Evolutionary conservation across 1,140 invertebrate genomes (phyloP), one percentile per base, ranked within the genome.

Genomic region (Drosophila suzukii): DNA sequence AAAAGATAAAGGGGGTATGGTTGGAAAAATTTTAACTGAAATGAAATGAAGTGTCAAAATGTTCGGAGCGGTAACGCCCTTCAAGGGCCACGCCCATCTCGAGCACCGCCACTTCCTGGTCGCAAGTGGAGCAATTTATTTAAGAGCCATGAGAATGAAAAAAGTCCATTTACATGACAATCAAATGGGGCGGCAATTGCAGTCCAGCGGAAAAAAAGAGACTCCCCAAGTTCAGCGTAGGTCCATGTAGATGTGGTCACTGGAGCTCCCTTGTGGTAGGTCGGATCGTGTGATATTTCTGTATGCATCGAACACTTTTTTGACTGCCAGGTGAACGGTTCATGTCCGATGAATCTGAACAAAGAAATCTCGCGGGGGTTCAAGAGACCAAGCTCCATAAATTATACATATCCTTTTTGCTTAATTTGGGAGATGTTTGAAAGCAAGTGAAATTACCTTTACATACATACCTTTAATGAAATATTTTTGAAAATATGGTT

Each of bases 31-130:
- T 75, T 65, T 70, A 68, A 78, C 53, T 72, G 47, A 78, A 86
- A 73, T 82, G 75, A 88, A 85, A 85, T 88, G 75, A 66, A 88
- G 82, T 85, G 82, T 88, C 82, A 85, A 85, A 86, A 81, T 60
- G 63, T 59, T 75, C 62, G 63, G 65, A 63, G 61, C 49, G 68
- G 67, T 59, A 56, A 57, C 41, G 72, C 72, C 63, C 50, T 47
- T 12, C 17, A 7, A 43, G 8, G 27, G 54, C 46, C 58, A 78
- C 56, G 57, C 74, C 79, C 66, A 17, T 57, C 39, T 34, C 24
- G 44, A 70, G 46, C 47, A 34, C 36, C 44, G 36, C n/a, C 44
- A 38, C 41, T 54, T 74, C 46, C 34, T 38, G 70, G 84, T 68
- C 63, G 75, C 61, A 75, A 82, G 62, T 86, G 46, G 63, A 78